Conservation (phyloP, 1,140 invertebrate genomes). For the Panagrolaimus sp. region DNA sequence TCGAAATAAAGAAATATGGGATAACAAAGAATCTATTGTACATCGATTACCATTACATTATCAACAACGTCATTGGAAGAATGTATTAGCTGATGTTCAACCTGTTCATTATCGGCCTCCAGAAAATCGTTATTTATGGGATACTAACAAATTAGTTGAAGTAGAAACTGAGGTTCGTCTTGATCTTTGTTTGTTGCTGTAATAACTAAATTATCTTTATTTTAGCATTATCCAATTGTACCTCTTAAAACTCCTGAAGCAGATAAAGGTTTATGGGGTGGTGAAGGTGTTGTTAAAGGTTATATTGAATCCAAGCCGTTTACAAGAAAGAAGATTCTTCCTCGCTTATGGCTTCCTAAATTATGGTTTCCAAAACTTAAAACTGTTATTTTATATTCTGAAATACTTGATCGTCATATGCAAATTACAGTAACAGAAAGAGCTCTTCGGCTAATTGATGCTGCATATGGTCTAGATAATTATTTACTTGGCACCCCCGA, state of each 20-base stretch:
- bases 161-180: constrained; percentile 46
- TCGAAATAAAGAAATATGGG: constrained; percentile 57
- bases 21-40: constrained; percentile 49
- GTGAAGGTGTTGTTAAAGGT: constrained; percentile 86
- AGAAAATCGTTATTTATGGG: constrained; percentile 68
- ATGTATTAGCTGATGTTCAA: constrained; percentile 68
- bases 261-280: constrained; percentile 85
- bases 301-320: constrained; percentile 67
- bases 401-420: constrained; percentile 81
- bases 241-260: constrained; percentile 74
- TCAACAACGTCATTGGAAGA: constrained; percentile 79
- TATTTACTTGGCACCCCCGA: constrained; percentile 64
- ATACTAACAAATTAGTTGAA: constrained; percentile 67
- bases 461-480: constrained; percentile 84
- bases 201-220: constrained; percentile 1
- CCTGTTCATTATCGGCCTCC: constrained; percentile 80
- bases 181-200: background rate
- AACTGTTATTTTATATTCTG: constrained; percentile 78
- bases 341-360: constrained; percentile 64
- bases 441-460: constrained; percentile 75
- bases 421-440: constrained; percentile 72
- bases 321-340: constrained; percentile 52
- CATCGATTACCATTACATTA: constrained; percentile 72
- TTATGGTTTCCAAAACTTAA: constrained; percentile 79
- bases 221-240: constrained; percentile 63